Conservation (phyloP, 2,113 vertebrate species). For the Toxotes jaculatrix region DNA sequence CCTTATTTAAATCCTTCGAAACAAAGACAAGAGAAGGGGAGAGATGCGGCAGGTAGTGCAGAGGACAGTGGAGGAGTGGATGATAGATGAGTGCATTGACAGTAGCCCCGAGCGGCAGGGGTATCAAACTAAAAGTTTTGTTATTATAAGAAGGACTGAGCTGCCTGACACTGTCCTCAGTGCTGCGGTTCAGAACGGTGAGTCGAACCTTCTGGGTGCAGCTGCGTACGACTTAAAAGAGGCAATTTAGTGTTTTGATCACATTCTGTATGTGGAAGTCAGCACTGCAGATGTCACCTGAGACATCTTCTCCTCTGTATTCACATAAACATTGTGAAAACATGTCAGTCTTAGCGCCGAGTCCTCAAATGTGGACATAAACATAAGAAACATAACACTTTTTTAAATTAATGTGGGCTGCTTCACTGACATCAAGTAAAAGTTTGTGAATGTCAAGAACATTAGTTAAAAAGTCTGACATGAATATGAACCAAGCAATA, state of each 20-base stretch:
- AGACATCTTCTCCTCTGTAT: background rate
- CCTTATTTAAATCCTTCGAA: constrained; percentile 37
- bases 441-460: background rate
- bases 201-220: constrained; percentile 22
- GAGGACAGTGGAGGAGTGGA: constrained; percentile 36
- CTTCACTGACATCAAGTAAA: background rate
- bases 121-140: constrained; percentile 58
- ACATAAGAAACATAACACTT: background rate
- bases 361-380: background rate
- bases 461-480: background rate
- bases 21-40: constrained; percentile 1
- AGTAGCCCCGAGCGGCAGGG: constrained; percentile 47
- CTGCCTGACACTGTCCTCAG: constrained; percentile 39
- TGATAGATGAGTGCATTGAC: constrained; percentile 64
- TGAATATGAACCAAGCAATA: background rate
- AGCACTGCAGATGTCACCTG: background rate
- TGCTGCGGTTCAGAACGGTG: constrained; percentile 39
- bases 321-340: background rate
- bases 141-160: constrained; percentile 31
- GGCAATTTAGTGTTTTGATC: background rate
- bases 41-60: constrained; percentile 31
- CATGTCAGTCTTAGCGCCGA: background rate
- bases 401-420: background rate
- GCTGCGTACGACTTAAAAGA: constrained; percentile 2
- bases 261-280: no score